phyloP scores from a whole-genome alignment of 2,888 invertebrate genomes.

The Philereme transversata region DNA sequence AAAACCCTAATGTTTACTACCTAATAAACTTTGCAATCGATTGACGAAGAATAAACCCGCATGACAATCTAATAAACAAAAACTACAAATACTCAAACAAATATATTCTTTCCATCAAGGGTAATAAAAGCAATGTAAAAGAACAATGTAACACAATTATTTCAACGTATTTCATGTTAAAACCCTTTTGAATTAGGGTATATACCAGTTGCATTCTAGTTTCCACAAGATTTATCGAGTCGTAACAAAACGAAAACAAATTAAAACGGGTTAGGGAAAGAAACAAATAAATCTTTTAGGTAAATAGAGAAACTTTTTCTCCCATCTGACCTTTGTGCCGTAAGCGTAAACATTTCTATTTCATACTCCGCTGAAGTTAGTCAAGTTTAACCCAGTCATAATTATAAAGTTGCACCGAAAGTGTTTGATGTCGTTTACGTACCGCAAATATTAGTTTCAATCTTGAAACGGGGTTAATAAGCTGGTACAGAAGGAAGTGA shows the following conservation, averaged over 20 bases:
- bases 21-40: too few relatives aligned
- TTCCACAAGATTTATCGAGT: constrained; percentile 36
- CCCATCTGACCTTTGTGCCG: constrained; percentile 34
- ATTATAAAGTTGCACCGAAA: constrained; percentile 39
- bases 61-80: too few relatives aligned
- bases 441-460: constrained; percentile 51
- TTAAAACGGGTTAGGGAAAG: constrained; percentile 40
- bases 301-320: constrained; percentile 40
- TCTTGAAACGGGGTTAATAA: constrained; percentile 58
- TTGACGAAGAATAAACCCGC: too few relatives aligned
- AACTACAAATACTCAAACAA: too few relatives aligned
- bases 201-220: constrained; percentile 33
- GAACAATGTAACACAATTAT: not conserved
- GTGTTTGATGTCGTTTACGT: constrained; percentile 47
- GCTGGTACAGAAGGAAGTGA: constrained; percentile 50
- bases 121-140: too few relatives aligned
- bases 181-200: not conserved
- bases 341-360: constrained; percentile 41
- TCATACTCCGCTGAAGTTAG: constrained; percentile 34
- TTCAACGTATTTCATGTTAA: constrained; percentile 17
- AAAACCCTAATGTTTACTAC: too few relatives aligned
- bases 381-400: constrained; percentile 24
- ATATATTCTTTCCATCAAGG: too few relatives aligned
- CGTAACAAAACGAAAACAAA: constrained; percentile 42
- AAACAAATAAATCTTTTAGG: constrained; percentile 41